A percentile compares a stretch with the other conserved stretches of the same genome.
These are phyloP conservation scores for Syngnathoides biaculeatus DNA, from an alignment of 2,113 vertebrate species.

Conservation along the genomic window DNA sequence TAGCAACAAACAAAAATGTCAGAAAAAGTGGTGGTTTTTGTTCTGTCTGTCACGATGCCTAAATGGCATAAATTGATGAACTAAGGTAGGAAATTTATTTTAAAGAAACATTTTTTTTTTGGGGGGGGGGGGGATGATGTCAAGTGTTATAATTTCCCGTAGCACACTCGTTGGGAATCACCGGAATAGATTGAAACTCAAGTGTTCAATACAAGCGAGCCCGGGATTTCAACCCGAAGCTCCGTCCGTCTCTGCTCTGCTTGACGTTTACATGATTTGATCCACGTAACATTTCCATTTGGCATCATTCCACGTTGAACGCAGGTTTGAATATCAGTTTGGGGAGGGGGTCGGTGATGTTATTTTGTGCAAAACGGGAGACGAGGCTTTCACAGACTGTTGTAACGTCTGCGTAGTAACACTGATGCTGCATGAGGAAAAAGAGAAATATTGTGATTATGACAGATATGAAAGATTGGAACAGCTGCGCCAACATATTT, in stretches of 20 bases:
- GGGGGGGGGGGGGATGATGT: too few relatives aligned
- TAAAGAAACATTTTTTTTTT: too few relatives aligned
- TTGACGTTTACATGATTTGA: not conserved
- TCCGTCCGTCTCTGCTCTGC: not conserved
- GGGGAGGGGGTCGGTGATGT: too few relatives aligned
- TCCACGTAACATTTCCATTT: slow-evolving; percentile 13
- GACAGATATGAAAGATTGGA: slow-evolving; percentile 49
- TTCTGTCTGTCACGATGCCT: too few relatives aligned
- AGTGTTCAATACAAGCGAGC: slow-evolving; percentile 1
- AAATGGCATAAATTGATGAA: too few relatives aligned
- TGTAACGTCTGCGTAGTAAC: slow-evolving; percentile 38
- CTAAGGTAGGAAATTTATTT: too few relatives aligned
- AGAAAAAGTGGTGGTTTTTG: too few relatives aligned
- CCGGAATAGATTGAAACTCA: too few relatives aligned
- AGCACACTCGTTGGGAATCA: too few relatives aligned
- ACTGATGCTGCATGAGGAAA: slow-evolving; percentile 42
- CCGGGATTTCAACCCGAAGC: not conserved
- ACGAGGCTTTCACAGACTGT: slow-evolving; percentile 23
- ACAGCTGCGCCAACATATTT: slow-evolving; percentile 57
- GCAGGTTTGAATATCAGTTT: slow-evolving; percentile 24
- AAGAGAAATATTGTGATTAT: slow-evolving; percentile 29
- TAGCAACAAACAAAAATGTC: too few relatives aligned
- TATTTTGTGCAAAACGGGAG: not conserved
- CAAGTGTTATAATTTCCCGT: too few relatives aligned
- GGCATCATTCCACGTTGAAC: slow-evolving; percentile 1